Conservation (phyloP, 2,888 invertebrate species). For the Mantis religiosa region DNA sequence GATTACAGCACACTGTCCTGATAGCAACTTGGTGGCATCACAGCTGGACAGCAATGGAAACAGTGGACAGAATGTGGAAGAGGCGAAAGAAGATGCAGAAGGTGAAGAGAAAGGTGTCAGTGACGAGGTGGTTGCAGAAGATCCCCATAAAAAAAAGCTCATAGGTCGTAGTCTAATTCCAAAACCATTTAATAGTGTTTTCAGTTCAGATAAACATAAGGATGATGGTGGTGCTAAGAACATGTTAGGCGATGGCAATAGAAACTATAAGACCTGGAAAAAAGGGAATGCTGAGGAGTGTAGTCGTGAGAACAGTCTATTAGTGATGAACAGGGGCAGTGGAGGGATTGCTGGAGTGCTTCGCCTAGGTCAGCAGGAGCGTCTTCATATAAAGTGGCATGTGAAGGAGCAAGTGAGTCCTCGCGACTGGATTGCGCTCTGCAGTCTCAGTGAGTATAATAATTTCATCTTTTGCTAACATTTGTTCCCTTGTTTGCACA, state of each 20-base stretch:
- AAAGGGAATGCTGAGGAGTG: not conserved
- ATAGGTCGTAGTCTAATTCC: not conserved
- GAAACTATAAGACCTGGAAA: not conserved
- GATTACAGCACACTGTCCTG: not conserved
- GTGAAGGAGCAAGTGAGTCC: slow-evolving; percentile 25
- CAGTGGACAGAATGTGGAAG: slow-evolving; percentile 1
- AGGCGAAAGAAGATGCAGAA: not conserved
- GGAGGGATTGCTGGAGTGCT: slow-evolving; percentile 6
- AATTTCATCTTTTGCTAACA: too few relatives aligned
- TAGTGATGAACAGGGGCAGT: slow-evolving; percentile 19
- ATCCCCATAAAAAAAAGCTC: not conserved
- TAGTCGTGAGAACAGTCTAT: slow-evolving; percentile 5
- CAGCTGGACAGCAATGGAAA: slow-evolving; percentile 11
- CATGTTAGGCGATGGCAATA: not conserved
- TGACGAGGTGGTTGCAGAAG: not conserved
- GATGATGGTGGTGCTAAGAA: not conserved
- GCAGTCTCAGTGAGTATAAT: slow-evolving; percentile 24
- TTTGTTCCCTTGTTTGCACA: too few relatives aligned
- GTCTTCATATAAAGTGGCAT: slow-evolving; percentile 28
- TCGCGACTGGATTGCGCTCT: slow-evolving; percentile 28
- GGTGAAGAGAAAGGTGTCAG: not conserved
- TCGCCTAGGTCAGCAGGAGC: slow-evolving; percentile 21
- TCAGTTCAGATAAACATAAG: not conserved
- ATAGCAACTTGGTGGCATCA: not conserved
- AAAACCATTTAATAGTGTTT: not conserved